Percentiles rank a stretch among this genome's conserved stretches.
Conservation (phyloP, 2,888 invertebrate genomes). For the Uropetala carovei region DNA sequence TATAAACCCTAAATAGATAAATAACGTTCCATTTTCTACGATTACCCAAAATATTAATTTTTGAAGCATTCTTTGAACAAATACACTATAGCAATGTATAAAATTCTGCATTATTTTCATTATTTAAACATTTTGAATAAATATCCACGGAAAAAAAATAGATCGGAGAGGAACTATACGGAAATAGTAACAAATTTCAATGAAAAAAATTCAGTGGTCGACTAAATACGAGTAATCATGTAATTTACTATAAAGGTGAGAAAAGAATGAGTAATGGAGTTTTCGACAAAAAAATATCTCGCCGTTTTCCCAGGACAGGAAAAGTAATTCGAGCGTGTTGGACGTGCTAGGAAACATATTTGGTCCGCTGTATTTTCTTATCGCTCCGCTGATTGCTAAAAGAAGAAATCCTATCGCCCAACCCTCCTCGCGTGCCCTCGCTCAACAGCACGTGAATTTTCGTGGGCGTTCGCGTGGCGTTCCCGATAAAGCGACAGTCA, state of each 20-base stretch:
- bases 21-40: too few relatives aligned
- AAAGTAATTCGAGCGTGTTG: not conserved
- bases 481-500: constrained; percentile 40
- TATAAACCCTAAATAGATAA: too few relatives aligned
- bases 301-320: not conserved
- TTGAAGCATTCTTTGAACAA: too few relatives aligned
- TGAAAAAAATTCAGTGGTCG: too few relatives aligned
- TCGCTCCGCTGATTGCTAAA: constrained; percentile 24
- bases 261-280: not conserved
- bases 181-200: too few relatives aligned
- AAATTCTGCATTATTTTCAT: too few relatives aligned
- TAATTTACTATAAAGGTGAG: not conserved
- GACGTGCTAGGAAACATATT: not conserved
- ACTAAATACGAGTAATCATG: too few relatives aligned
- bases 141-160: too few relatives aligned
- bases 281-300: not conserved
- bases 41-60: too few relatives aligned
- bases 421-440: not conserved
- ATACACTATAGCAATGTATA: too few relatives aligned
- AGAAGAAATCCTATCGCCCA: not conserved
- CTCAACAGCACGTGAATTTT: not conserved
- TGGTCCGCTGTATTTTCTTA: not conserved
- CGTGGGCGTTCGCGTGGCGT: not conserved
- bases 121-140: too few relatives aligned
- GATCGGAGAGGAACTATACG: too few relatives aligned